phyloP scores from a whole-genome alignment of 2,888 invertebrate species.

The Lampropteryx suffumata region DNA sequence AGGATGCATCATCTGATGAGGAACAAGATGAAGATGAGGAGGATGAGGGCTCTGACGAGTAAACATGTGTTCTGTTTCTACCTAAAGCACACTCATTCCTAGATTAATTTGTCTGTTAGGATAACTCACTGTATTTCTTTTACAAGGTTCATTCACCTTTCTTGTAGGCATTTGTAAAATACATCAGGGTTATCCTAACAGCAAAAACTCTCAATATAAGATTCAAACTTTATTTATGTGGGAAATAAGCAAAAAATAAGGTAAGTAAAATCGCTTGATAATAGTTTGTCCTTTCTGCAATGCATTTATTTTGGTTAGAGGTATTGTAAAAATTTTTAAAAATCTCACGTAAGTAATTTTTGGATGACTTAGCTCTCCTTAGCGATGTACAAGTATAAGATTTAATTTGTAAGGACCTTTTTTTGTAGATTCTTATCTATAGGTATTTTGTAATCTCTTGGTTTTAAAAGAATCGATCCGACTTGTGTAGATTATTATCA shows the following conservation, averaged over 20 bases:
- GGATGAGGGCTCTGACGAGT: conserved; percentile 80
- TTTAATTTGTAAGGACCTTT: conserved; percentile 75
- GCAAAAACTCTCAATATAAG: conserved; percentile 65
- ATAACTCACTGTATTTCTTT: conserved; percentile 60
- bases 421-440: conserved; percentile 76
- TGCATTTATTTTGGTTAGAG: conserved; percentile 58
- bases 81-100: conserved; percentile 60
- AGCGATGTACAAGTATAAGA: conserved; percentile 79
- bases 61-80: conserved; percentile 58
- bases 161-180: conserved; percentile 29
- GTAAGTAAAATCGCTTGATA: conserved; percentile 41
- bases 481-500: conserved; percentile 61
- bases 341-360: conserved; percentile 71
- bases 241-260: conserved; percentile 50
- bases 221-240: conserved; percentile 71
- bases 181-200: conserved; percentile 68
- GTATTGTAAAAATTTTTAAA: conserved; percentile 39
- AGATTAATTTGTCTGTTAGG: conserved; percentile 77
- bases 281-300: conserved; percentile 32
- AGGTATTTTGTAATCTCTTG: conserved; percentile 80
- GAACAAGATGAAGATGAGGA: conserved; percentile 79
- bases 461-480: conserved; percentile 65
- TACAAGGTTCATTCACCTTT: conserved; percentile 16
- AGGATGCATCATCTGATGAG: conserved; percentile 76
- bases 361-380: conserved; percentile 71